These are phyloP conservation scores for Macroglossus sobrinus DNA, from an alignment of 2,113 vertebrate species.

Conservation along the genomic window DNA sequence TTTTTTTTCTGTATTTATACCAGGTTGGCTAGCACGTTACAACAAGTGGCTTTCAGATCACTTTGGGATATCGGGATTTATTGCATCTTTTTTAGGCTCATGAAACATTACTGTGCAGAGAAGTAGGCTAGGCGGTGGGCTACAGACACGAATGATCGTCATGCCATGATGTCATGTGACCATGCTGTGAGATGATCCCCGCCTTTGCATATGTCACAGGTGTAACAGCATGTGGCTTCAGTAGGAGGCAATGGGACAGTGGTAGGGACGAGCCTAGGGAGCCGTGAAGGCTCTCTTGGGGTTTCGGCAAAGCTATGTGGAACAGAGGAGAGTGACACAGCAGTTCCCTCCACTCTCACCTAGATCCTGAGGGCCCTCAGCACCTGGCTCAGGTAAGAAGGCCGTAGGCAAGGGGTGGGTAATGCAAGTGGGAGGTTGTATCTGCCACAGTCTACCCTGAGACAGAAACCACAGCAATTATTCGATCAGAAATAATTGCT, in stretches of 20 bases:
- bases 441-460: no score
- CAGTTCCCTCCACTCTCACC: not conserved
- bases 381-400: not conserved
- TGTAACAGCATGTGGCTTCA: not conserved
- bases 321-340: not conserved
- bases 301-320: not conserved
- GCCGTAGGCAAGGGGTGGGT: not conserved
- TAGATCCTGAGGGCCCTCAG: not conserved
- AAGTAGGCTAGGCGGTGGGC: not conserved
- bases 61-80: not conserved
- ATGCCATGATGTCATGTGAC: not conserved
- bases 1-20: not conserved
- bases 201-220: not conserved
- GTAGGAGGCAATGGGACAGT: not conserved
- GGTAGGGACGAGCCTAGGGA: not conserved
- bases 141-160: not conserved
- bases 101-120: not conserved
- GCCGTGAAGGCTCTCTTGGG: rapidly evolving
- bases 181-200: not conserved
- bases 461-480: not conserved
- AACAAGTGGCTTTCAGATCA: not conserved
- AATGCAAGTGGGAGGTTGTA: not conserved
- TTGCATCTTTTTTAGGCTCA: not conserved
- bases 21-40: not conserved
- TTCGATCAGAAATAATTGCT: not conserved